Conservation (phyloP, 2,888 invertebrate genomes). For the Leucophenga montana region DNA sequence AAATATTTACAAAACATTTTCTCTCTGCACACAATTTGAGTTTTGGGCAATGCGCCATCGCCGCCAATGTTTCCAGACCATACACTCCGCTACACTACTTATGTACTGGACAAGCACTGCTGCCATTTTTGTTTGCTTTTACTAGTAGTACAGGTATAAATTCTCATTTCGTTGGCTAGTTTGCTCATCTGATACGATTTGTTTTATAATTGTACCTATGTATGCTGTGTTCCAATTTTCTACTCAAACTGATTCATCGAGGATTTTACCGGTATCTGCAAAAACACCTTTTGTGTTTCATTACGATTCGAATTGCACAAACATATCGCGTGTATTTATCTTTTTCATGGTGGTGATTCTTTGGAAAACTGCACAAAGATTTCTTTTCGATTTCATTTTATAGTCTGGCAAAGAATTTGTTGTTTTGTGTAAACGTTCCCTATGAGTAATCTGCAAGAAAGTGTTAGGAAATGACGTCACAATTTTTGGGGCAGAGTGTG, state of each 20-base stretch:
- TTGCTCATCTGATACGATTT: background rate
- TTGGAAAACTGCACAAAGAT: too few relatives aligned
- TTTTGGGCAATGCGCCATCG: slow-evolving; percentile 1
- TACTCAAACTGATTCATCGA: background rate
- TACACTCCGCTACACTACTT: too few relatives aligned
- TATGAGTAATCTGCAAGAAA: slow-evolving; percentile 50
- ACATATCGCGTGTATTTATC: background rate
- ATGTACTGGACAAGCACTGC: too few relatives aligned
- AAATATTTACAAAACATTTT: slow-evolving; percentile 19
- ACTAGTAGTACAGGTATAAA: slow-evolving; percentile 27
- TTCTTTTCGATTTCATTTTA: too few relatives aligned
- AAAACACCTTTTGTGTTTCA: too few relatives aligned
- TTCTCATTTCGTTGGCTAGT: slow-evolving; percentile 45
- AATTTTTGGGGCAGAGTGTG: too few relatives aligned
- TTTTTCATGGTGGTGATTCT: too few relatives aligned
- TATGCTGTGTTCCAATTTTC: slow-evolving; percentile 1
- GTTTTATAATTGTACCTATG: background rate
- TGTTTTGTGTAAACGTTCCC: slow-evolving; percentile 27
- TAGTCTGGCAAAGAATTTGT: too few relatives aligned
- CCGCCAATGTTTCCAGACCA: background rate
- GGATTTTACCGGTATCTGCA: slow-evolving; percentile 10
- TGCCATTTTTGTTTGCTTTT: slow-evolving; percentile 27
- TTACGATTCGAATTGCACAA: too few relatives aligned
- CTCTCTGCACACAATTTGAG: background rate
- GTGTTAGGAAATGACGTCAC: too few relatives aligned